Base-by-base conservation (phyloP, 2,888 invertebrate genomes). In the Bombylius major region DNA sequence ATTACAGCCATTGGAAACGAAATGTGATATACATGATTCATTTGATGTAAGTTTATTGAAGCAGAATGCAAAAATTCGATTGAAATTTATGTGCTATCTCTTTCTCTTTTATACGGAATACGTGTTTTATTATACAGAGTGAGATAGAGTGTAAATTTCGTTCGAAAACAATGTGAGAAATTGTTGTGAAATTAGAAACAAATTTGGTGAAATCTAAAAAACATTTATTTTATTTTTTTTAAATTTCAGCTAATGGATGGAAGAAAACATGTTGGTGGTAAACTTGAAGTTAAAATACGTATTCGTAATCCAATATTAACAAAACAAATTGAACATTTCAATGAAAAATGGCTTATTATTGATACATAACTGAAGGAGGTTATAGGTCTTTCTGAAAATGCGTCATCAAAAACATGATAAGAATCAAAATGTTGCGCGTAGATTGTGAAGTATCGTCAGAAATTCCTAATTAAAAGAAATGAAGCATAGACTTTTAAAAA, bases 331-430 rank as follows among this genome's bases (percentile, higher is more conserved):
- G 92, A 92, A 68, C 86, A 87, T 69, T 81, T 87, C 36, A 85
- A 86, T 57, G 94, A 96, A 69, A 91, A 92, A 70, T 97, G 97
- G 97, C 81, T 97, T 12, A 81, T 91, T 53, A 82, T 97, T 59
- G 92, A 88, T 58, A 61, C 69, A 45, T 68, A 68, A 49, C 23
- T 23, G 23, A 23, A 23, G 23, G 23, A 23, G 1, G 23, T 23
- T 23, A 23, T 23, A 23, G 23, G 23, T 23, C 23, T 23, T 23
- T 23, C 23, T 23, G 23, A 23, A 23, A 3, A 23, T 23, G 23
- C 23, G 3, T 23, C 23, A 23, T 23, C 3, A 23, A 1, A 1
- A 23, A 2, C 23, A 23, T 23, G 23, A 23, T 23, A 23, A 23
- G 23, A 23, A 23, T 23, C 23, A 23, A 23, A 23, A 3, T 23